Conservation (phyloP, 2,888 invertebrate genomes). For the Alloscopus bannaensis region DNA sequence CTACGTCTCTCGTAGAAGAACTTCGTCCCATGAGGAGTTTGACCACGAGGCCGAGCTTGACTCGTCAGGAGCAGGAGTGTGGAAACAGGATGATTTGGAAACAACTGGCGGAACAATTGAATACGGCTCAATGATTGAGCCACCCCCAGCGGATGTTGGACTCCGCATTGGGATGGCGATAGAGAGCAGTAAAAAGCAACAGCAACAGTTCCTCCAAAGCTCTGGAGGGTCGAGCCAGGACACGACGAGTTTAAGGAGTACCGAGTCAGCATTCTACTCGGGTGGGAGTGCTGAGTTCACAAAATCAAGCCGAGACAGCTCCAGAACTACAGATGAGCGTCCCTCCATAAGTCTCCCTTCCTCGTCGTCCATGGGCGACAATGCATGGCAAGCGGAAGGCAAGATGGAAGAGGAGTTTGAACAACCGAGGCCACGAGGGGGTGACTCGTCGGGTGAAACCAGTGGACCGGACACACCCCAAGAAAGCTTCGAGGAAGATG, state of each 20-base stretch:
- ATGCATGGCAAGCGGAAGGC: slow-evolving; percentile 65
- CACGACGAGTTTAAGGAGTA: slow-evolving; percentile 70
- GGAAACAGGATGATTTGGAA: slow-evolving; percentile 63
- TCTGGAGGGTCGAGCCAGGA: slow-evolving; percentile 66
- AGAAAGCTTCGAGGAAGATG: slow-evolving; percentile 82
- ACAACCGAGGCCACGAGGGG: slow-evolving; percentile 73
- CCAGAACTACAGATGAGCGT: slow-evolving; percentile 67
- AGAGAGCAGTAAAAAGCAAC: slow-evolving; percentile 66
- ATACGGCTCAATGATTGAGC: slow-evolving; percentile 72
- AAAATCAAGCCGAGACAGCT: slow-evolving; percentile 63
- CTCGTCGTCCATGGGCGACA: slow-evolving; percentile 70
- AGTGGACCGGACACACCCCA: slow-evolving; percentile 91
- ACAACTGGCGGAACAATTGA: slow-evolving; percentile 64
- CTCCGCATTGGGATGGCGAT: slow-evolving; percentile 67
- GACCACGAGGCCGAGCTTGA: slow-evolving; percentile 59
- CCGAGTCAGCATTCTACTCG: slow-evolving; percentile 73
- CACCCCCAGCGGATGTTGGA: slow-evolving; percentile 69
- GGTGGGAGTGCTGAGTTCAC: slow-evolving; percentile 68
- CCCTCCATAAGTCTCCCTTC: slow-evolving; percentile 71
- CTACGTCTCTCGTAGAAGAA: slow-evolving; percentile 71
- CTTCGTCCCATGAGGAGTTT: slow-evolving; percentile 70
- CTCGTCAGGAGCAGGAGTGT: slow-evolving; percentile 40
- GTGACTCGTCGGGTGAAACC: slow-evolving; percentile 88
- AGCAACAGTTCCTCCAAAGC: slow-evolving; percentile 60
- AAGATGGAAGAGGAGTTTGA: slow-evolving; percentile 64